Base-by-base conservation (phyloP, 2,888 invertebrate genomes). In the Patella depressa region DNA sequence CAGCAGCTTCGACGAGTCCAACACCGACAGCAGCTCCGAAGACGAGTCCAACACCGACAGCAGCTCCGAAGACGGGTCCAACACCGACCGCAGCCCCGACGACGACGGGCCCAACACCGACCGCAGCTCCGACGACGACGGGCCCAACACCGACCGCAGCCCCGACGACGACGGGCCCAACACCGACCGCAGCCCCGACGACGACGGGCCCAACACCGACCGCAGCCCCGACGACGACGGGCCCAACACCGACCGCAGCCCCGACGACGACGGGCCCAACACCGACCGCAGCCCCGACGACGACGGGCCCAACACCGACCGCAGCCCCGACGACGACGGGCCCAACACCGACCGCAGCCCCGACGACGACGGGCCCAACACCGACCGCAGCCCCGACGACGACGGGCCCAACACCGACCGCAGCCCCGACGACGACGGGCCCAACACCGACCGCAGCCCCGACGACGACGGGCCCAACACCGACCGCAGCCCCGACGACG, bases 361-460 rank as follows among this genome's bases (percentile, higher is more conserved):
- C 29, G 29, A 24, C 24, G 24, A 24, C 24, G 24, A 24, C 24
- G 24, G 24, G 24, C 24, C 24, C 29, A 29, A 29, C 29, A 29
- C 2, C 29, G 3, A 29, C 29, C 2, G 29, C 29, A 29, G 29
- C 29, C 3, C 29, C 29, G 29, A 24, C 24, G 24, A 24, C 24
- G 24, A 24, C 24, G 24, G 24, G 24, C 24, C 24, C 24, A 24
- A 24, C 24, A 24, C 24, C 29, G 3, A 29, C 29, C 4, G 34
- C 34, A 34, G 34, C 34, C 4, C 34, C 34, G 7, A 24, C 24
- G 24, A 24, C 24, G 24, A 7, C 73, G 3, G 7, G 2, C 12
- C n/a, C 73, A 73, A 55, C 70, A 24, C 71, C 65, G 12, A 53
- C 17, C 53, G 74, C 15, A 17, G n/a, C 9, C 24, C 24, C 73